Evolutionary conservation across 2,888 invertebrate species (phyloP), one percentile per base, ranked within the genome.

Genomic region (Horisme vitalbata): DNA sequence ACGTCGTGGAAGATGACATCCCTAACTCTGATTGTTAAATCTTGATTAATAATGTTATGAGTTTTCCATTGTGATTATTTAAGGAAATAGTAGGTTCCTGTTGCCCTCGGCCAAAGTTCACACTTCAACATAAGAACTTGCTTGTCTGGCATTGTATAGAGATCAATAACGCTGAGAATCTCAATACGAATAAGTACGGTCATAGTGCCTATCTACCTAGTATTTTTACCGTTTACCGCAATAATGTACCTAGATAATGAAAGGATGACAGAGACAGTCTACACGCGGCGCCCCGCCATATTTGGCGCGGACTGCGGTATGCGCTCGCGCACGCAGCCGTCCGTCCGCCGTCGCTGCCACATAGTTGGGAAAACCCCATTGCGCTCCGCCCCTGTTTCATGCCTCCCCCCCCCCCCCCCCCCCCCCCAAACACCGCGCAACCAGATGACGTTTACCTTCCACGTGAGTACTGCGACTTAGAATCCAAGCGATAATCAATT

Each of bases 331-430:
- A n/a, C n/a, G n/a, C n/a, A n/a, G n/a, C n/a, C n/a, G n/a, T n/a
- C n/a, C n/a, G n/a, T n/a, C n/a, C 60, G 68, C 65, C 34, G 34
- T 31, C 63, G 48, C 55, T 68, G 74, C 71, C 79, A 72, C 84
- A 86, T 83, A 61, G 71, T 69, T 88, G 85, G 90, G 89, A 89
- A 90, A 90, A 88, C 87, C 89, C 89, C 78, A 82, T 61, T 57
- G 35, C 45, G 47, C 46, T 50, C 47, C 41, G 45, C 41, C 56
- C 57, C 56, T 61, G 55, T 57, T 43, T 59, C 48, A n/a, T 50
- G 45, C 45, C 58, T 12, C 52, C 34, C 46, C 48, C 41, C 50
- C 41, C 44, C 34, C 47, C 33, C 46, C 34, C 49, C 34, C 12
- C 4, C 23, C 21, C 23, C 11, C 3, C 26, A 7, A 12, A 38